Conservation (phyloP, 2,113 vertebrate genomes). For the Mesitornis unicolor region DNA sequence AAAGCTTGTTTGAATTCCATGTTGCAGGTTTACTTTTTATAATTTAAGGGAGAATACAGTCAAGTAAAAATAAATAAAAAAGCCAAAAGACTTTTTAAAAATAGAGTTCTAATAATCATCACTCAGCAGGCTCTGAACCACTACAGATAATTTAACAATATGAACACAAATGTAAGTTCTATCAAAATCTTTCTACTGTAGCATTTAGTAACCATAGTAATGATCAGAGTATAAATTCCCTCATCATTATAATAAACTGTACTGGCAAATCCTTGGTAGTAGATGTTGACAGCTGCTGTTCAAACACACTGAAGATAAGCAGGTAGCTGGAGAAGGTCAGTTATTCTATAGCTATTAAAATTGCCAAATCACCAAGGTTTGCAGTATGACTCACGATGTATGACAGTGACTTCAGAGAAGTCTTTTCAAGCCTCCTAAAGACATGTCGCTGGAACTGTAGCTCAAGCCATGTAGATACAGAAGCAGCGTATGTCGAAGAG, state of each 20-base stretch:
- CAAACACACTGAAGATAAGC: not conserved
- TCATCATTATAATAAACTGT: not conserved
- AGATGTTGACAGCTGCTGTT: not conserved
- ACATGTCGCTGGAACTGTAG: not conserved
- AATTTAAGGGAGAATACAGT: not conserved
- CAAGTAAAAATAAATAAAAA: not conserved
- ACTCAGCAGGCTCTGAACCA: not conserved
- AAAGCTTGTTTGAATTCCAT: not conserved
- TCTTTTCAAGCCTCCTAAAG: not conserved
- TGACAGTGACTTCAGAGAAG: not conserved
- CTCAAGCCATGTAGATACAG: not conserved
- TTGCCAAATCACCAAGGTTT: not conserved
- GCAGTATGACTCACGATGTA: not conserved
- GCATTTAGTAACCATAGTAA: conserved; percentile 29
- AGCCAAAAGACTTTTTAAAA: not conserved
- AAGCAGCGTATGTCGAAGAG: not conserved
- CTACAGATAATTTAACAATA: not conserved
- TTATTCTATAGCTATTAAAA: not conserved
- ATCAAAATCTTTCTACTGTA: not conserved
- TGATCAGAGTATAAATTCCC: not conserved
- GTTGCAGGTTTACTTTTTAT: not conserved
- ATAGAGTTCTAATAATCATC: not conserved
- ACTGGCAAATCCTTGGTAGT: not conserved
- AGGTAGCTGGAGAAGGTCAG: not conserved
- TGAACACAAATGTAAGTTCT: not conserved